These are phyloP conservation scores for Oikopleura dioica DNA, from an alignment of 23 tunicate genomes.

Conservation along the genomic window DNA sequence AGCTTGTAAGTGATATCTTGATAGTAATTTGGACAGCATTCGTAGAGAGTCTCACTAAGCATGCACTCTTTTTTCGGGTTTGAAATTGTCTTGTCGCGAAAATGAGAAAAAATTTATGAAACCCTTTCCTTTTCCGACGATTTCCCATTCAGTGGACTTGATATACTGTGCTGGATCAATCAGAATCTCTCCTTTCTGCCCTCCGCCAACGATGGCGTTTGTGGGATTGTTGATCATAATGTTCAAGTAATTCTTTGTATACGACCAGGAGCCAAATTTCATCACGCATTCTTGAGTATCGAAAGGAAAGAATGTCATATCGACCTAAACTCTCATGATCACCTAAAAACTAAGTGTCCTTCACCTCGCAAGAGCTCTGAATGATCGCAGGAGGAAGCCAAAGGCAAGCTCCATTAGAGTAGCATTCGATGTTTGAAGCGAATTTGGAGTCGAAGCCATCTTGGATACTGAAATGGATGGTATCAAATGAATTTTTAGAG, in stretches of 20 bases:
- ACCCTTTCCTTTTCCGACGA: background rate
- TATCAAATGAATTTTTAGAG: too few relatives aligned
- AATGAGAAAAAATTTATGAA: background rate
- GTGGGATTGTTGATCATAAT: too few relatives aligned
- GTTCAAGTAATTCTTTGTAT: background rate
- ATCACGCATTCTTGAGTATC: background rate
- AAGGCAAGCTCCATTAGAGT: background rate
- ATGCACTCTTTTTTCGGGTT: background rate
- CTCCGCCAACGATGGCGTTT: background rate
- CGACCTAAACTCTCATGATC: too few relatives aligned
- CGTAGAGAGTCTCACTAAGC: background rate
- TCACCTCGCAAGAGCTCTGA: too few relatives aligned
- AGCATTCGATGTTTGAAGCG: background rate
- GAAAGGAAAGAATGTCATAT: conserved; percentile 5
- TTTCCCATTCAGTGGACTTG: background rate
- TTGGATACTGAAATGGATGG: conserved; percentile 1
- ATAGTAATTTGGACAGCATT: background rate
- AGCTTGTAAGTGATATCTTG: background rate
- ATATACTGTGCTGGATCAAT: background rate
- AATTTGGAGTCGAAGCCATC: background rate
- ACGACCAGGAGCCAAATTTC: conserved; percentile 4
- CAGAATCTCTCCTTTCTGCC: background rate
- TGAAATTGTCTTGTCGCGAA: background rate
- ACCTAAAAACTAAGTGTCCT: too few relatives aligned
- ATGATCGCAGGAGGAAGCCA: conserved; percentile 5